Evolutionary conservation across 2,888 invertebrate genomes (phyloP).

Genomic region (Gerris lacustris): DNA sequence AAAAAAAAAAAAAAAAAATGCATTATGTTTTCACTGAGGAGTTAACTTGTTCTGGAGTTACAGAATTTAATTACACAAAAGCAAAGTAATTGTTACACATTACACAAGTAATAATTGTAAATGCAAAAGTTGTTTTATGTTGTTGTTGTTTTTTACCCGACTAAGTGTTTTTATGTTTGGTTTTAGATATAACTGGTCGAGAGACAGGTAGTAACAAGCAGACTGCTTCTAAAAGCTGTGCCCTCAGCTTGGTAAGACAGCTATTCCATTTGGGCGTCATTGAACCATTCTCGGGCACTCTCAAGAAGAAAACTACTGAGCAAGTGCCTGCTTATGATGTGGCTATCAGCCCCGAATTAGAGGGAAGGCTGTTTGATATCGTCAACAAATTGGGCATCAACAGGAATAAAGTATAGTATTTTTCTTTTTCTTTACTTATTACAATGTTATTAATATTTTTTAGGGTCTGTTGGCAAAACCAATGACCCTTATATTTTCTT

Average conservation of each 20-base stretch:
- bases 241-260: slow-evolving; percentile 85
- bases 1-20: too few relatives aligned
- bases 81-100: too few relatives aligned
- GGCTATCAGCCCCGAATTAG: slow-evolving; percentile 57
- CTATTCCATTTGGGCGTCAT: slow-evolving; percentile 88
- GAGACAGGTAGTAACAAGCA: slow-evolving; percentile 96
- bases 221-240: slow-evolving; percentile 90
- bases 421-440: neutral
- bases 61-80: too few relatives aligned
- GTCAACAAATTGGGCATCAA: slow-evolving; percentile 36
- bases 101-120: too few relatives aligned
- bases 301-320: slow-evolving; percentile 61
- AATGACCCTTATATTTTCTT: too few relatives aligned
- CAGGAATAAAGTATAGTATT: neutral
- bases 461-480: too few relatives aligned
- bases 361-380: slow-evolving; percentile 46
- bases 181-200: slow-evolving; percentile 48
- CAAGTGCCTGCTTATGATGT: slow-evolving; percentile 69
- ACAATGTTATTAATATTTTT: neutral
- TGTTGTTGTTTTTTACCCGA: too few relatives aligned
- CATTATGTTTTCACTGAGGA: too few relatives aligned
- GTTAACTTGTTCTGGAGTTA: too few relatives aligned
- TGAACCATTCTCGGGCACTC: slow-evolving; percentile 71
- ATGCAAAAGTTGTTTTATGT: too few relatives aligned
- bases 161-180: slow-evolving; percentile 6